These are phyloP conservation scores for Cacatua alba DNA, from an alignment of 2,113 vertebrate genomes.

Conservation along the genomic window DNA sequence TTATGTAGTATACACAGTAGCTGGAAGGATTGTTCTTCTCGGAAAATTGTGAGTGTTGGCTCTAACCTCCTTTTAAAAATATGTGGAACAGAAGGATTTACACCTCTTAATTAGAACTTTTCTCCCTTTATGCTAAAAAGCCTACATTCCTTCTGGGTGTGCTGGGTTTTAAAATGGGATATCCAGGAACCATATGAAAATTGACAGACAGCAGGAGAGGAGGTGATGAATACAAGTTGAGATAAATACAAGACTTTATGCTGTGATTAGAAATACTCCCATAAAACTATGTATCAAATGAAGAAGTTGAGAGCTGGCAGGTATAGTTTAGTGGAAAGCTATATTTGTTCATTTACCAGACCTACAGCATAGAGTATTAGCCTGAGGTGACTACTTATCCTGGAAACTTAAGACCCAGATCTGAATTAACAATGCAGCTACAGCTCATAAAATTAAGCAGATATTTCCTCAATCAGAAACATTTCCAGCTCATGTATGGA, in stretches of 20 bases:
- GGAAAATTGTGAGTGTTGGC: constrained; percentile 61
- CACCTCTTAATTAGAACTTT: constrained; percentile 66
- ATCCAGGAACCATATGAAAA: neutral
- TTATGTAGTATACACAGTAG: constrained; percentile 41
- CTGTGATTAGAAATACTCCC: constrained; percentile 4
- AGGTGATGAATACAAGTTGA: neutral
- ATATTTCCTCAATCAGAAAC: constrained; percentile 44
- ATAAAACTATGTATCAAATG: neutral
- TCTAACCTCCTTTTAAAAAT: constrained; percentile 17
- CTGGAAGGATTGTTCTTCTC: constrained; percentile 31
- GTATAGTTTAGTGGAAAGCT: neutral
- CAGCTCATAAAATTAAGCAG: constrained; percentile 68
- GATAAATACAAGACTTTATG: neutral
- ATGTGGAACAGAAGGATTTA: constrained; percentile 62
- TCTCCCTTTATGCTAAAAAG: constrained; percentile 11
- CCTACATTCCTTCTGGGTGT: constrained; percentile 25
- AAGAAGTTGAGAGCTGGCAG: constrained; percentile 31
- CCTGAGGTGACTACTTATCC: constrained; percentile 42
- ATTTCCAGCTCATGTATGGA: neutral
- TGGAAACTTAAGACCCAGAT: constrained; percentile 48
- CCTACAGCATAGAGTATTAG: constrained; percentile 62
- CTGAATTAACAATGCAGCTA: constrained; percentile 62
- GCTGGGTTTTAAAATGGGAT: constrained; percentile 14
- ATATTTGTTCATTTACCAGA: constrained; percentile 48
- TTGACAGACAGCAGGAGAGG: neutral